Percentiles rank a stretch among this genome's conserved stretches.
These are phyloP conservation scores for Trichomycterus rosablanca DNA, from an alignment of 2,113 vertebrate species.

Conservation along the genomic window DNA sequence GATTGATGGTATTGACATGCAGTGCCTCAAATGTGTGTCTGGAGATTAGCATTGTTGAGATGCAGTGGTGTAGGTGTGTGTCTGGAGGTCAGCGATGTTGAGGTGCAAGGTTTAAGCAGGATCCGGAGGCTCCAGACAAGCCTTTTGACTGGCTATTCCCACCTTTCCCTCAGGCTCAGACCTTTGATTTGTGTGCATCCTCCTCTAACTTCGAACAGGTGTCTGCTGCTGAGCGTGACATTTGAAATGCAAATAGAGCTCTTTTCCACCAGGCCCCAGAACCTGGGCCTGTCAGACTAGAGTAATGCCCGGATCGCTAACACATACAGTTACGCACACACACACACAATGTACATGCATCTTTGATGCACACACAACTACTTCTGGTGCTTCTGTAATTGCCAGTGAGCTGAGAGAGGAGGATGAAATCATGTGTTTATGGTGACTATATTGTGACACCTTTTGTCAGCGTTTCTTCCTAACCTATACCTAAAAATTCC, in stretches of 20 bases:
- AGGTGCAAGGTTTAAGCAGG: slow-evolving; percentile 39
- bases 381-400: not conserved
- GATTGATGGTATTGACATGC: too few relatives aligned
- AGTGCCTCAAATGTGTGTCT: too few relatives aligned
- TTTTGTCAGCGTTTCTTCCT: too few relatives aligned
- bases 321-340: slow-evolving; percentile 8
- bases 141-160: slow-evolving; percentile 40
- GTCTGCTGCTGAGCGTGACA: slow-evolving; percentile 51
- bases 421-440: not conserved
- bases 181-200: slow-evolving; percentile 54
- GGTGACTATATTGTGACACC: too few relatives aligned
- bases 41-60: not conserved
- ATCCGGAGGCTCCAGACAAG: slow-evolving; percentile 24
- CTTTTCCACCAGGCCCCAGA: slow-evolving; percentile 54
- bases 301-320: slow-evolving; percentile 36
- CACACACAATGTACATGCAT: slow-evolving; percentile 6
- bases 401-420: not conserved
- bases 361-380: slow-evolving; percentile 7
- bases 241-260: slow-evolving; percentile 62
- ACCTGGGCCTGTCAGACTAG: slow-evolving; percentile 51
- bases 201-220: slow-evolving; percentile 51
- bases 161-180: slow-evolving; percentile 50
- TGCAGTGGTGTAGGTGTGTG: not conserved
- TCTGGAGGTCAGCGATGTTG: not conserved
- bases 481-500: not conserved